A percentile compares a stretch with the other conserved stretches of the same genome.
Evolutionary conservation across 2,113 vertebrate species (phyloP).

Genomic region (Phyllostomus discolor): DNA sequence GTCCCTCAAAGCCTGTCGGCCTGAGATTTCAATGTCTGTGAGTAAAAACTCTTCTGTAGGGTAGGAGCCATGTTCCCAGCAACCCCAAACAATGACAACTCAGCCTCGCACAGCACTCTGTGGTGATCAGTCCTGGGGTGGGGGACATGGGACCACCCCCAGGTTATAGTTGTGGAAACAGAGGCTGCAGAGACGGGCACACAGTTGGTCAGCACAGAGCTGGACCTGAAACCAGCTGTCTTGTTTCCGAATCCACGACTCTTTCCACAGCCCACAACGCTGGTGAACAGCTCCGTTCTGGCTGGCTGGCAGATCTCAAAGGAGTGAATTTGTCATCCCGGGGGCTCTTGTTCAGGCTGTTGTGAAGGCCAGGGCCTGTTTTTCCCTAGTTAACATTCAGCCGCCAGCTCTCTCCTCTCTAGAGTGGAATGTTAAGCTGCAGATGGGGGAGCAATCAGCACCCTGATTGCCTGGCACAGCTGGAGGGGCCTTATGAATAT

Average conservation of each 20-base stretch:
- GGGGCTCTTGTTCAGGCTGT: background rate
- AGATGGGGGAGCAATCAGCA: conserved; percentile 76
- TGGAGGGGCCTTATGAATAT: conserved; percentile 76
- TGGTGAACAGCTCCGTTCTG: background rate
- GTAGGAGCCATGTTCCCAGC: background rate
- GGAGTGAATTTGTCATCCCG: background rate
- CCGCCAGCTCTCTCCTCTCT: conserved; percentile 34
- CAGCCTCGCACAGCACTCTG: background rate
- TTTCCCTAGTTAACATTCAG: conserved; percentile 55
- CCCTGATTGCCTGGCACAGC: conserved; percentile 78
- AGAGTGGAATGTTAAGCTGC: conserved; percentile 62
- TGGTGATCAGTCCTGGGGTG: background rate
- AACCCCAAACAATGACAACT: too few species aligned
- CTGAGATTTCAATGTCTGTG: background rate
- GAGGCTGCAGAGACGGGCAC: background rate
- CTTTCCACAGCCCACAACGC: rapidly evolving
- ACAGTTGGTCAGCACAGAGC: background rate
- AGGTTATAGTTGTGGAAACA: background rate
- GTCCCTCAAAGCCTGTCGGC: background rate
- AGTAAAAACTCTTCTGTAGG: background rate
- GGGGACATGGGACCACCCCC: background rate
- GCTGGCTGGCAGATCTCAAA: background rate
- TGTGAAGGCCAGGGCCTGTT: background rate
- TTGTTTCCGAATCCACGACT: background rate
- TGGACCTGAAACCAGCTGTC: background rate